A percentile compares a stretch with the other conserved stretches of the same genome.
Evolutionary conservation across 2,888 invertebrate species (phyloP).

Genomic region (Lumbricus terrestris): DNA sequence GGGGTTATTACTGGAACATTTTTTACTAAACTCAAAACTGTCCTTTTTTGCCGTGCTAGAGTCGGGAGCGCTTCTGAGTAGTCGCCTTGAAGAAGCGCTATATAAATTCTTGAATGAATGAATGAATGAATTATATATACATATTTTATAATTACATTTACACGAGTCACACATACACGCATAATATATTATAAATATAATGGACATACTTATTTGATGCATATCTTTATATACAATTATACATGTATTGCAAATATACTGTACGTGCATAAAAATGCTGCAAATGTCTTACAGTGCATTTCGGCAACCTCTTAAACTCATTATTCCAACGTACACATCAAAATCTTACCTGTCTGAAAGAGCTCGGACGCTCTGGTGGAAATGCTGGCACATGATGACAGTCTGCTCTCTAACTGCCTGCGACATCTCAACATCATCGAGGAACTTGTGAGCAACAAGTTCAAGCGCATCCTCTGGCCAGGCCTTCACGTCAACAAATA

Average conservation of each 20-base stretch:
- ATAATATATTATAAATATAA: no score
- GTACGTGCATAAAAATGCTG: no score
- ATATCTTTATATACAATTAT: neutral
- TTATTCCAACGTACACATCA: neutral
- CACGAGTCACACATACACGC: no score
- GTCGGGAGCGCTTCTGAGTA: no score
- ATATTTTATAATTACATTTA: no score
- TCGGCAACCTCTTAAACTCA: neutral
- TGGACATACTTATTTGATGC: no score
- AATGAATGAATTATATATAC: neutral
- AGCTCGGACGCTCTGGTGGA: conserved; percentile 55
- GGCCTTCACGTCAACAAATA: conserved; percentile 52
- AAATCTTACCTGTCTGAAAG: conserved; percentile 51
- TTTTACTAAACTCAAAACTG: no score
- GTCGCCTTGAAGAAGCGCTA: no score
- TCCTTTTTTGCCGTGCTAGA: no score
- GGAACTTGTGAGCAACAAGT: conserved; percentile 56
- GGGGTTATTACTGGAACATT: no score
- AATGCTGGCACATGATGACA: conserved; percentile 58
- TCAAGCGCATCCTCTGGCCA: conserved; percentile 60
- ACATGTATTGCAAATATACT: neutral
- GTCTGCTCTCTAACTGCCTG: conserved; percentile 50
- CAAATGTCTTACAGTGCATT: neutral
- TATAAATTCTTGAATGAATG: neutral
- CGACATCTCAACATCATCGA: conserved; percentile 58